These are phyloP conservation scores for Malthinus flaveolus DNA, from an alignment of 2,888 invertebrate genomes.

Conservation along the genomic window DNA sequence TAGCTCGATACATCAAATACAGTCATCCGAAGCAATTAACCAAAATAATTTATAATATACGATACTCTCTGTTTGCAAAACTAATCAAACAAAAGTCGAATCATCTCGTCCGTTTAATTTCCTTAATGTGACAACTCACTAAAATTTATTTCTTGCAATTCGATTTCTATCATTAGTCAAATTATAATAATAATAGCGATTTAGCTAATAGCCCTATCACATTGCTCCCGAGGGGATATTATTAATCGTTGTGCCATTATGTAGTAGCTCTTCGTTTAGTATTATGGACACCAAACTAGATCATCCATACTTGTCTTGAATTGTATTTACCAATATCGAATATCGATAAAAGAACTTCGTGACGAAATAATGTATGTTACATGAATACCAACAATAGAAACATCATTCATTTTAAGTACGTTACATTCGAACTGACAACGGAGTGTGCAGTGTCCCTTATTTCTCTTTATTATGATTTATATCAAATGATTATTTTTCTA, in stretches of 20 bases:
- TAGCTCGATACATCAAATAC: no score
- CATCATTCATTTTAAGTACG: conserved; percentile 2
- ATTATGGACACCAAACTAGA: background rate
- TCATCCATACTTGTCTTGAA: conserved; percentile 19
- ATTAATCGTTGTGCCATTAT: conserved; percentile 4
- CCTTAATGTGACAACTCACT: conserved; percentile 22
- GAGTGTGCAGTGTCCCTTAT: no score
- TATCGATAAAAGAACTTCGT: conserved; percentile 10
- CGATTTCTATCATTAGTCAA: conserved; percentile 22
- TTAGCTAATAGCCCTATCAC: conserved; percentile 8
- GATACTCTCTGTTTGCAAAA: background rate
- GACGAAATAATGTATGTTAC: conserved; percentile 1
- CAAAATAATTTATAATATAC: no score
- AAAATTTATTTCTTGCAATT: conserved; percentile 26
- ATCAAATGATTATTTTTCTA: no score
- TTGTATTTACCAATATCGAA: conserved; percentile 18
- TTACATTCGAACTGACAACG: no score
- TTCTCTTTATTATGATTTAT: no score
- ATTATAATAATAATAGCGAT: conserved; percentile 18
- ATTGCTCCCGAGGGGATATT: background rate
- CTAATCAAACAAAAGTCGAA: conserved; percentile 4
- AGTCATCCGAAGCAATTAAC: no score
- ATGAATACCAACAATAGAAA: conserved; percentile 1
- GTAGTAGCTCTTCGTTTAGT: background rate
- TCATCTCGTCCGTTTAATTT: conserved; percentile 20